A percentile compares a stretch with the other conserved stretches of the same genome.
Conservation (phyloP, 64 coral and sea anemone species). For the Dendronephthya gigantea region DNA sequence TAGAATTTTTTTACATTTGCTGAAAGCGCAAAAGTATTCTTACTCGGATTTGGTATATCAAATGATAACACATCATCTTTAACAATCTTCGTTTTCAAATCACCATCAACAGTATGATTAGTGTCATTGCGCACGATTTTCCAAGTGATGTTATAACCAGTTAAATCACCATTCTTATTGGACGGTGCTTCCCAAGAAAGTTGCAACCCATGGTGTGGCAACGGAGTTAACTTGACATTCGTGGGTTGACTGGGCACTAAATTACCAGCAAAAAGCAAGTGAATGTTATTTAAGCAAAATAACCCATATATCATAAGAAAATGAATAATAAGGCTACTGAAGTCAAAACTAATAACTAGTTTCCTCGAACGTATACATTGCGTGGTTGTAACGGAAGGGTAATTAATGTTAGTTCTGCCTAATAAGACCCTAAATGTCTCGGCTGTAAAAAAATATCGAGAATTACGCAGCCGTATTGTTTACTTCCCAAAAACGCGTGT, state of each 20-base stretch:
- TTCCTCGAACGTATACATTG: no score
- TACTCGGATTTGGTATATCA: neutral
- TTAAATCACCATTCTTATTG: neutral
- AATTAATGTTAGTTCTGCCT: no score
- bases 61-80: neutral
- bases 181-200: neutral
- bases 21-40: neutral
- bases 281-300: neutral
- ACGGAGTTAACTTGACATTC: neutral
- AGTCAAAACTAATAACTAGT: no score
- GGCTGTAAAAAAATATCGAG: no score
- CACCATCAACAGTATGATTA: neutral
- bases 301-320: no score
- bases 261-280: neutral
- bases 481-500: no score
- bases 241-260: neutral
- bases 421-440: no score
- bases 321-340: no score
- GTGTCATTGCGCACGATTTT: neutral
- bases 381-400: no score
- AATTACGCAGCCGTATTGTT: no score
- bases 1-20: no score
- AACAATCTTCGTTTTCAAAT: neutral
- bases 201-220: neutral
- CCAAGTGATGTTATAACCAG: neutral